Base-by-base conservation (phyloP, 1,140 invertebrate genomes). In the Diuraphis noxia region DNA sequence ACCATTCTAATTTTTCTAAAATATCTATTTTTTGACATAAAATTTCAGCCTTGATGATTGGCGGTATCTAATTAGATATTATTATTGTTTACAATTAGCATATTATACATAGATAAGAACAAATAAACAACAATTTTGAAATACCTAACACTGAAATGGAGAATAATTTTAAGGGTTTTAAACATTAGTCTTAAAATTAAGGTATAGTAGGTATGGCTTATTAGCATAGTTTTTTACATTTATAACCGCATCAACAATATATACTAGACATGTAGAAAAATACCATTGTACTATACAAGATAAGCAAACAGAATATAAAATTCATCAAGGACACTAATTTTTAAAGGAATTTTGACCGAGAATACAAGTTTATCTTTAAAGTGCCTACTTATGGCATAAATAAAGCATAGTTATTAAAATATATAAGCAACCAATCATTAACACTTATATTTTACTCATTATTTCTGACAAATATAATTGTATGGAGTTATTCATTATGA, bases 231-330 rank as follows among this genome's bases (percentile, higher is more conserved):
- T 86, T 3, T 63, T 10, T 87, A 40, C 10, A 87, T 56, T n/a
- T 88, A 41, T 88, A 5, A 88, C 23, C 23, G 36, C 25, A 85
- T 43, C 30, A 49, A 49, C 23, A 63, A 13, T 43, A 88, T 56
- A 63, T 30, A 63, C 41, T 88, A 40, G 25, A 88, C 25, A 21
- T 84, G 13, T 40, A 87, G 36, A 56, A 30, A 72, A 87, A 87
- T 87, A 87, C 49, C 30, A 84, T 82, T 82, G 1, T 41, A 82
- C 21, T 41, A 63, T 13, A 88, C 23, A 63, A 88, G 52, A 63
- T 88, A 88, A 88, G 85, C 30, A 56, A 88, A 56, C 8, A 88
- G 36, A 63, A 88, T 87, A 87, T 21, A 87, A 36, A n/a, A 56
- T 88, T 88, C 30, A 40, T 88, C 86, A 63, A 52, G 43, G 23